Evolutionary conservation across 2,797 vertebrate species (phyloP), one percentile per base, ranked within the genome.

Genomic region (Parauchenoglanis punctatus): DNA sequence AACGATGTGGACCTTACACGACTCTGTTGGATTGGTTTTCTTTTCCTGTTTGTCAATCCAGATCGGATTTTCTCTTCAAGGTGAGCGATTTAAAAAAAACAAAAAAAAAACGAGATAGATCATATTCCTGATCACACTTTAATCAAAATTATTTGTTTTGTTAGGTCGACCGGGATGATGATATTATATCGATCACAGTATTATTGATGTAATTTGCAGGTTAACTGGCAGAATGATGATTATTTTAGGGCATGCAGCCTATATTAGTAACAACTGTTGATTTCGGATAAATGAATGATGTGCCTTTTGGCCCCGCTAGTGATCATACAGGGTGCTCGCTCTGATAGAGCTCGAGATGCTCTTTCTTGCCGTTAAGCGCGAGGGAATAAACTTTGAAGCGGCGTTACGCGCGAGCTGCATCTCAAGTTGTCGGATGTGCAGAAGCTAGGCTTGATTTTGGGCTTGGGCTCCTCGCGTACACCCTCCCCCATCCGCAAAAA

Each of bases 1-100:
- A 95, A 96, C 91, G 92, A 96, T 96, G 96, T 95, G 95, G 95
- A 95, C 92, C 94, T 94, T 94, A 94, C 95, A 94, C 80, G 95
- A 96, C 80, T 93, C 93, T 91, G 91, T 95, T 94, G 96, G 96
- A 96, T 95, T 96, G 93, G 92, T 95, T 92, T 94, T 96, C 92
- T 90, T 96, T 65, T 93, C 93, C 87, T 94, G 94, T 91, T 93
- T 96, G 87, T 96, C 94, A 7, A 92, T 95, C 89, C 96, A 96
- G 54, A 91, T 95, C 5, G 96, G 95, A 93, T 95, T 93, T 92
- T 93, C 94, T 76, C 94, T 96, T 85, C 94, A 96, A 94, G 96
- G 96, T 96, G 94, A 95, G 94, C 56, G 77, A 82, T 65, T 81
- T 7, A 59, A 59, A 20, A 23, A 59, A 59, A 7, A 23, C 20